Evolutionary conservation across 1,140 invertebrate species (phyloP), one percentile per base, ranked within the genome.

Genomic region (Probaryconus sp.): DNA sequence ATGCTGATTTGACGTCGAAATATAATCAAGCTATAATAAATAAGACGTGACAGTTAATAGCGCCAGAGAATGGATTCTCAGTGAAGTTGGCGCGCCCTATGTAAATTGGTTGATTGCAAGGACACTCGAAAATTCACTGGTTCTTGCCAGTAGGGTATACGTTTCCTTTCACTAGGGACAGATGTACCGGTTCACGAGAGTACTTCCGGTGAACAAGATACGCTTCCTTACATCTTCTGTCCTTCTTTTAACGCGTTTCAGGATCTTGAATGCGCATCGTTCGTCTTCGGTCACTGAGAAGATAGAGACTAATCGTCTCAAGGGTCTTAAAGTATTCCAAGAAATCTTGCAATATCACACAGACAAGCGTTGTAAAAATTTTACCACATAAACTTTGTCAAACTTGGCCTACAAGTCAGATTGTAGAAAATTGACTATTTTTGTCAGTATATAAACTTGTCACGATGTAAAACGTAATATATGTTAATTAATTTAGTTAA

Each of bases 131-230:
- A 67, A 53, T 33, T 42, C n/a, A n/a, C 35, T 64, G 40, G 42
- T 68, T 76, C 38, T 31, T 43, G 20, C 33, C 53, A 56, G 35
- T 30, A 50, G 60, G 58, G 60, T 77, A 73, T 64, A 77, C 47
- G 58, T 33, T 69, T 65, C 50, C 58, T 55, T 69, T 69, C 50
- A 61, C n/a, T 61, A 56, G 53, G 51, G 28, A 69, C 37, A 30
- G 69, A 56, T 69, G 69, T 51, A 37, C 45, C 31, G 51, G 64
- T 60, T 58, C 31, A 48, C 13, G 58, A 71, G 61, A 63, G 67
- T 65, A 71, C 61, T 76, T 70, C 67, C 73, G 67, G 26, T 48
- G 51, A 67, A 67, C 55, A 61, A 60, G 53, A 55, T 65, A 56
- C 35, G 50, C 56, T 68, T 55, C 55, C 40, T 53, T 73, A 37